These are phyloP conservation scores for Chrysopilus asiliformis DNA, from an alignment of 2,888 invertebrate species.

Conservation along the genomic window DNA sequence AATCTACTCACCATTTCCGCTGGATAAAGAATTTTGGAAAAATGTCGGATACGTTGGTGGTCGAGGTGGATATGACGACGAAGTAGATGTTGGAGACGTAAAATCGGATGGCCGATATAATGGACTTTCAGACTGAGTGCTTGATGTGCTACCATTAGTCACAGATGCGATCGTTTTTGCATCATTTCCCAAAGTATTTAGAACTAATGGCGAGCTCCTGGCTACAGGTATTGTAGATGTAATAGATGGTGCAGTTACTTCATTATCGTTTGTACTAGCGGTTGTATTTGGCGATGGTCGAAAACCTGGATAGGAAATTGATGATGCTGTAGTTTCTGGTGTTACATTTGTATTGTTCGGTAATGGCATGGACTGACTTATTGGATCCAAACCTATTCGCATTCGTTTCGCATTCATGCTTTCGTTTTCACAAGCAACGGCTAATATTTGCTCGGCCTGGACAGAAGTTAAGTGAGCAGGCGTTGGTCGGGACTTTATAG, in stretches of 20 bases:
- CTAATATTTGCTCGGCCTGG: constrained; percentile 90
- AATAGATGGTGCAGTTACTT: constrained; percentile 2
- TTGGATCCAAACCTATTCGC: constrained; percentile 89
- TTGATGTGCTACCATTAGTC: constrained; percentile 12
- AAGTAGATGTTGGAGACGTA: constrained; percentile 31
- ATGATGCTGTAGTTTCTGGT: constrained; percentile 17
- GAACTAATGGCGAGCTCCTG: constrained; percentile 31
- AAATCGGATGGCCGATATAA: constrained; percentile 31
- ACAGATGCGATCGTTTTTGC: constrained; percentile 7
- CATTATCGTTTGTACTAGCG: constrained; percentile 6
- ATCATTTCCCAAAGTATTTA: constrained; percentile 27
- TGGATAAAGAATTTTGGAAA: constrained; percentile 21
- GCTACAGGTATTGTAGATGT: constrained; percentile 15
- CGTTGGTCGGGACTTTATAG: constrained; percentile 71
- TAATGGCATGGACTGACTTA: constrained; percentile 71
- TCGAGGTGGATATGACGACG: constrained; percentile 23
- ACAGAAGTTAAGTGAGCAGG: constrained; percentile 94
- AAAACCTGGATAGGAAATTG: constrained; percentile 12
- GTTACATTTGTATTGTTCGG: constrained; percentile 28
- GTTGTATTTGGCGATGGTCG: constrained; percentile 13
- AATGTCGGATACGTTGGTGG: constrained; percentile 31
- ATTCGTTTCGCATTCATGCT: constrained; percentile 94
- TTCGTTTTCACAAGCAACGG: constrained; percentile 94
- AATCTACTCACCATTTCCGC: constrained; percentile 7
- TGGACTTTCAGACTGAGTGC: constrained; percentile 28